Percentiles rank a stretch among this genome's conserved stretches.
Evolutionary conservation across 2,888 invertebrate species (phyloP).

Genomic region (Stenichneumon culpator): DNA sequence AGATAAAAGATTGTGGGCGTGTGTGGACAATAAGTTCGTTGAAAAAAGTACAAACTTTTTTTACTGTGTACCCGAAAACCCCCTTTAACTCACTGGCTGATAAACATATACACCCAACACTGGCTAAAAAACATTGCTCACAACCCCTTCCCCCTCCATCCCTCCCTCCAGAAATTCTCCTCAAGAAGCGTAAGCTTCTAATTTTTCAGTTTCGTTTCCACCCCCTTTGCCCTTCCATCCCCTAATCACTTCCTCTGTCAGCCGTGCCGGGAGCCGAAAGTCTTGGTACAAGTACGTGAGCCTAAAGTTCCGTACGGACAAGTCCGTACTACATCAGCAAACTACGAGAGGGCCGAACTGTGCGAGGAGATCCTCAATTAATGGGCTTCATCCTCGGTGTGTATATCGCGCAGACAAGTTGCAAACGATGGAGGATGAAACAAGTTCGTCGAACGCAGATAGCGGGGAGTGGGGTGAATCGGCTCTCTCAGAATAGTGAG

Average conservation of each 20-base stretch:
- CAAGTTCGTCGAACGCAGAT: slow-evolving; percentile 47
- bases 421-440: slow-evolving; percentile 52
- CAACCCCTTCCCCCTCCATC: no score
- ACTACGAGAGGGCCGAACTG: neutral
- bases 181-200: slow-evolving; percentile 23
- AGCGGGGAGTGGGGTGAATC: neutral
- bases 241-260: neutral
- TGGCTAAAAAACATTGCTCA: no score
- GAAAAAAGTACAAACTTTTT: no score
- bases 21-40: no score
- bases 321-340: neutral
- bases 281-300: neutral
- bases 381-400: slow-evolving; percentile 38
- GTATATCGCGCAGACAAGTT: slow-evolving; percentile 40
- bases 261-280: neutral
- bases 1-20: no score
- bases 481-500: slow-evolving; percentile 38
- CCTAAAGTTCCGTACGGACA: neutral
- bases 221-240: no score
- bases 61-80: no score
- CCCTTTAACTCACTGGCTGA: no score
- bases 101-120: no score
- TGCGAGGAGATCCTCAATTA: slow-evolving; percentile 52
- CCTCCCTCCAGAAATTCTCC: neutral
- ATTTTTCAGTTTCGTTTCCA: slow-evolving; percentile 4